phyloP scores from a whole-genome alignment of 2,113 vertebrate genomes.

The Osmerus eperlanus region DNA sequence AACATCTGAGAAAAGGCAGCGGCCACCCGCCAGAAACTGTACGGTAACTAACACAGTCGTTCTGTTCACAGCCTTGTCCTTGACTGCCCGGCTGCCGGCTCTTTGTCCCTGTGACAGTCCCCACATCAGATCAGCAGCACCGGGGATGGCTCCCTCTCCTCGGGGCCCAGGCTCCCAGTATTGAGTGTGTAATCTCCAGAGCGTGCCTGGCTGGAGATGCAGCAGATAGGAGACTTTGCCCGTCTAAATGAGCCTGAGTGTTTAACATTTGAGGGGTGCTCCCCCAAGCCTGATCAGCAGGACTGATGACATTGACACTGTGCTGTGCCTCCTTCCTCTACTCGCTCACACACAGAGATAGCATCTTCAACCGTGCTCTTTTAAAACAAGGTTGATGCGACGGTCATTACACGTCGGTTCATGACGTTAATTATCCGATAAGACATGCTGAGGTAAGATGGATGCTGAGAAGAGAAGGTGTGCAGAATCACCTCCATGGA shows the following conservation, averaged over 20 bases:
- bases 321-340: slow-evolving; percentile 37
- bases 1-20: no score
- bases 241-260: slow-evolving; percentile 40
- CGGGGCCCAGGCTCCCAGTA: slow-evolving; percentile 32
- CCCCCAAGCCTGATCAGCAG: slow-evolving; percentile 53
- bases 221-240: slow-evolving; percentile 30
- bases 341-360: slow-evolving; percentile 65
- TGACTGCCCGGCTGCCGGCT: no score
- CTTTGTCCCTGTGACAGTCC: no score
- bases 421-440: slow-evolving; percentile 70
- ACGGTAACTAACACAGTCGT: no score
- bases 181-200: slow-evolving; percentile 10
- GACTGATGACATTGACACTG: slow-evolving; percentile 61
- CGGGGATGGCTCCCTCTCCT: not conserved
- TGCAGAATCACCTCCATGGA: not conserved
- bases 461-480: slow-evolving; percentile 26
- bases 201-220: slow-evolving; percentile 19
- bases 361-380: slow-evolving; percentile 70
- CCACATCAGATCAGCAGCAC: no score
- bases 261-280: slow-evolving; percentile 45
- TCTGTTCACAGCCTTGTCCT: no score
- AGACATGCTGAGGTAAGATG: slow-evolving; percentile 55
- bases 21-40: no score
- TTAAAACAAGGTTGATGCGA: slow-evolving; percentile 65
- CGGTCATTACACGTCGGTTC: slow-evolving; percentile 70